Evolutionary conservation across 2,888 invertebrate genomes (phyloP).

Genomic region (Zygothrica quintamaculata): DNA sequence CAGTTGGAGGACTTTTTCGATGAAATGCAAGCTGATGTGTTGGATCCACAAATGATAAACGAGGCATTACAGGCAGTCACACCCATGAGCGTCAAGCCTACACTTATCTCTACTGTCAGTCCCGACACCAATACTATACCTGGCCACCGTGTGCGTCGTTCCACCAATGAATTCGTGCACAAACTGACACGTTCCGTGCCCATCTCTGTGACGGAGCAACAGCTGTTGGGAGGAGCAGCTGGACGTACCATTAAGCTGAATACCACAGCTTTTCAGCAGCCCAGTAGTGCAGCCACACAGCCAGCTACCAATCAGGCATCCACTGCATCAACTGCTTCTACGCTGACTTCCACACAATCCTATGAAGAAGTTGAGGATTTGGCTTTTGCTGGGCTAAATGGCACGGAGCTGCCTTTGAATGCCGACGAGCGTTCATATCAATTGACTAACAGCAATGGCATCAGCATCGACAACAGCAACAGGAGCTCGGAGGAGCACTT

Average conservation of each 20-base stretch:
- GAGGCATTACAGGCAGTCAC: constrained; percentile 64
- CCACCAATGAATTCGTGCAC: constrained; percentile 76
- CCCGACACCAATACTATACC: neutral
- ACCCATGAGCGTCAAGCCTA: no score
- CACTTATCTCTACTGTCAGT: neutral
- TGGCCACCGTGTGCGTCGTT: constrained; percentile 55
- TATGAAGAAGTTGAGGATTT: constrained; percentile 81
- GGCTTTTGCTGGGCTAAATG: constrained; percentile 83
- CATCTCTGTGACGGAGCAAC: constrained; percentile 65
- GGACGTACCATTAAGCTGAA: constrained; percentile 77
- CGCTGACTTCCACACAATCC: constrained; percentile 31
- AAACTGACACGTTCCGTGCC: constrained; percentile 81
- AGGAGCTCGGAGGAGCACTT: constrained; percentile 71
- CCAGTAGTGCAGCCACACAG: constrained; percentile 39
- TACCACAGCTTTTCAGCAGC: constrained; percentile 77
- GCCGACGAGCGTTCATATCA: constrained; percentile 47
- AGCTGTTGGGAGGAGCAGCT: constrained; percentile 56
- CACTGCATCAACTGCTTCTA: no score
- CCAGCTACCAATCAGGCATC: constrained; percentile 17
- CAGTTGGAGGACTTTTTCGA: constrained; percentile 79
- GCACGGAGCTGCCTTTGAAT: constrained; percentile 64
- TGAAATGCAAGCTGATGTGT: constrained; percentile 71
- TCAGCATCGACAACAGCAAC: constrained; percentile 21
- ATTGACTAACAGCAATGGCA: constrained; percentile 27
- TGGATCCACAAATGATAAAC: constrained; percentile 81